These are phyloP conservation scores for Lepilemur septentrionalis DNA, from an alignment of 2,797 vertebrate genomes.

Conservation along the genomic window DNA sequence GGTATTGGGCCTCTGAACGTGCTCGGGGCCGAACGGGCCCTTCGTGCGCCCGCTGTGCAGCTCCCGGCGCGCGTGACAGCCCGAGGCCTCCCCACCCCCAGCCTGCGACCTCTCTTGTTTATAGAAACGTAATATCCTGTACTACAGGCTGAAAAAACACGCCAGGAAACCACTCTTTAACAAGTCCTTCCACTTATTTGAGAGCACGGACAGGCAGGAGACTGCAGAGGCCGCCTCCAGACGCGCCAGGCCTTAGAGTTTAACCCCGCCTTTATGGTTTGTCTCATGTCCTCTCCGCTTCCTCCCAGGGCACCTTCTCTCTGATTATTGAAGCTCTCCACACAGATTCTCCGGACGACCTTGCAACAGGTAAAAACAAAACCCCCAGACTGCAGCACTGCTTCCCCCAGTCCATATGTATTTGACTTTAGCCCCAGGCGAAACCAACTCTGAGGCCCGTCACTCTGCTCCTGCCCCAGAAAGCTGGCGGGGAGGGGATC, in stretches of 20 bases:
- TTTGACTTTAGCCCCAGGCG: not conserved
- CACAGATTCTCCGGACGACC: slow-evolving; percentile 95
- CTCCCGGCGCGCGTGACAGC: not conserved
- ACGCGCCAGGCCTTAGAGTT: not conserved
- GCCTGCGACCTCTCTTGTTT: not conserved
- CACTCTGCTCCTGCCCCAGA: not conserved
- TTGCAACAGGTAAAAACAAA: slow-evolving; percentile 92
- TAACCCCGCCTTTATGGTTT: slow-evolving; percentile 62
- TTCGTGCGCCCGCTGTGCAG: too few relatives aligned
- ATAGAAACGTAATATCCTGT: slow-evolving; percentile 39
- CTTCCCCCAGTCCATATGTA: not conserved
- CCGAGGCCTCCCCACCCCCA: slow-evolving; percentile 77
- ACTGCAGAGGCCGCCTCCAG: not conserved
- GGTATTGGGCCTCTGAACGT: not conserved
- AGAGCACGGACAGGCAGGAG: slow-evolving; percentile 65
- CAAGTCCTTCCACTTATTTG: slow-evolving; percentile 76
- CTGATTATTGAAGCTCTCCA: slow-evolving; percentile 98
- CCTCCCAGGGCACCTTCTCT: slow-evolving; percentile 96
- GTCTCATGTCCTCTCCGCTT: slow-evolving; percentile 63
- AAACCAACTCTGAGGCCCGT: not conserved
- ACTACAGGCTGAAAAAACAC: slow-evolving; percentile 74
- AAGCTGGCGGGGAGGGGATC: not conserved
- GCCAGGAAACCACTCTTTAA: slow-evolving; percentile 71
- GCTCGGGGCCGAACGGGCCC: slow-evolving; percentile 72
- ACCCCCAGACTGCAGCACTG: rapidly evolving